A percentile compares a stretch with the other conserved stretches of the same genome.
Evolutionary conservation across 1,140 invertebrate genomes (phyloP).

Genomic region (Brachionus sp.): DNA sequence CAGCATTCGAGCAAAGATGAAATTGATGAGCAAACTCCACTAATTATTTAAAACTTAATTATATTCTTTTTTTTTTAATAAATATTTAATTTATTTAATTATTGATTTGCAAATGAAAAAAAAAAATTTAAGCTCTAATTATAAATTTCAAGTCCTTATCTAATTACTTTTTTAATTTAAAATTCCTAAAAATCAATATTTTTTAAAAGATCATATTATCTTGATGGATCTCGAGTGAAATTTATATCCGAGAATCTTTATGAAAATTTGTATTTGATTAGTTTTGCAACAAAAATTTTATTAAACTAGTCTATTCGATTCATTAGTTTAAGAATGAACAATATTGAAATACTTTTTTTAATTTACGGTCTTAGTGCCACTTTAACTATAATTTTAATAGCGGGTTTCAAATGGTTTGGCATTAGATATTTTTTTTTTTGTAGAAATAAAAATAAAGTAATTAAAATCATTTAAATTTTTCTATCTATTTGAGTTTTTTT

Average conservation of each 20-base stretch:
- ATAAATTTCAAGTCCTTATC: neutral
- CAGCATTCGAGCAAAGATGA: neutral
- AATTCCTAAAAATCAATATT: slow-evolving; percentile 14
- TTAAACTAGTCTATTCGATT: neutral
- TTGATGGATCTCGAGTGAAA: neutral
- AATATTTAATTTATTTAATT: neutral
- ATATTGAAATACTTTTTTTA: neutral
- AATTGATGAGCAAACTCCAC: neutral
- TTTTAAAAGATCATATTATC: neutral
- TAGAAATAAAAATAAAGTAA: neutral
- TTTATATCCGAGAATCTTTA: neutral
- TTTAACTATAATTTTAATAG: neutral
- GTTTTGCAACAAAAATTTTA: neutral
- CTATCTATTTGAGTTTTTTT: neutral
- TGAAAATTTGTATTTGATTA: neutral
- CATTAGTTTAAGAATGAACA: neutral
- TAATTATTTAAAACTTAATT: slow-evolving; percentile 7
- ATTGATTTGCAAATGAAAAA: neutral
- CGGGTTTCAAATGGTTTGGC: slow-evolving; percentile 1
- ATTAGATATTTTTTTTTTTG: neutral
- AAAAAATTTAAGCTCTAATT: neutral
- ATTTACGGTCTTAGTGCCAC: neutral
- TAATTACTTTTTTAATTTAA: neutral
- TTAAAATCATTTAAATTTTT: neutral
- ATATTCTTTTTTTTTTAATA: neutral